Evolutionary conservation across 2,888 invertebrate genomes (phyloP), one percentile per base, ranked within the genome.

Genomic region (Stenichneumon culpator): DNA sequence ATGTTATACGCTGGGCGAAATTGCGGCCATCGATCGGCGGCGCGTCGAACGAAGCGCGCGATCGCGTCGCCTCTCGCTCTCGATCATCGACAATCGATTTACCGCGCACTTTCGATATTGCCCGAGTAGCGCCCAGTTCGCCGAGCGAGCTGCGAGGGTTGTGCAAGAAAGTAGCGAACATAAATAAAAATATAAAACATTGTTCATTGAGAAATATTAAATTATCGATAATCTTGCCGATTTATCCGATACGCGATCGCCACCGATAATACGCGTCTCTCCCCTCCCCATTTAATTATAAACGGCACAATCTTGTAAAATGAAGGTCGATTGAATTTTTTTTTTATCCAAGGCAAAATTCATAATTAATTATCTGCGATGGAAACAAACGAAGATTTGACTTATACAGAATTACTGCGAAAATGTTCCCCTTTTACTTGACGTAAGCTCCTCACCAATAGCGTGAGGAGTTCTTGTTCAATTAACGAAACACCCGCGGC

Each of bases 21-120:
- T 90, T 88, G 84, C 88, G 85, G 86, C 75, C 88, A 90, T 90
- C 90, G 89, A 91, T 91, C 90, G 88, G 83, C 81, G 67, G 39
- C 60, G 72, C 67, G 47, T 73, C 82, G 81, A 82, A 16, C 44
- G 44, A 47, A 47, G 44, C 85, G 86, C 82, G 86, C 78, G 82
- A 87, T 87, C 84, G 87, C 80, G 72, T 84, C 79, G 70, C 47
- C 52, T 73, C 63, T 44, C 86, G 67, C 25, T 65, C 67, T 86
- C 82, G 83, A 79, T 83, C 78, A 73, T 82, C 83, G 86, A 75
- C 78, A 84, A 86, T 87, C 86, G 86, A 89, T 89, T 89, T 89
- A 83, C 86, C 86, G 78, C 79, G 83, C 85, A 84, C 75, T 88
- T 87, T 84, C 84, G 81, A 75, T 72, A 82, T 79, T 68, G 78